These are phyloP conservation scores for Euwallacea fornicatus DNA, from an alignment of 1,140 invertebrate species.

Conservation along the genomic window DNA sequence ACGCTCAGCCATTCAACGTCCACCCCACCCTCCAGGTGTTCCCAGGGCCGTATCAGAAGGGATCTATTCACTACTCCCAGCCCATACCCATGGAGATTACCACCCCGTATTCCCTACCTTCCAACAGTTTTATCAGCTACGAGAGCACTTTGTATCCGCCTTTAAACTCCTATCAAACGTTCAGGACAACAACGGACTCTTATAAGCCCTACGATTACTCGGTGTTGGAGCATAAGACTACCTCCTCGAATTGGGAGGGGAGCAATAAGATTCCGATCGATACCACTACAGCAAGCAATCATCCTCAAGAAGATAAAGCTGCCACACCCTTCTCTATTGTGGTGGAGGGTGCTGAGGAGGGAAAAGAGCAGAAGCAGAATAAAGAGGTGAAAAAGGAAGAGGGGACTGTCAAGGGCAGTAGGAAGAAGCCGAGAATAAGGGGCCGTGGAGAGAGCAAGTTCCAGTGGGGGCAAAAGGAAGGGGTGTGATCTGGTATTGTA, in stretches of 20 bases:
- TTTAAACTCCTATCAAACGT: neutral
- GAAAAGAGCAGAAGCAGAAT: neutral
- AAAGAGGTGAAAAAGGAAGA: neutral
- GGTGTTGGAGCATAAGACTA: neutral
- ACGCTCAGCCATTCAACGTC: neutral
- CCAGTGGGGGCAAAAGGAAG: neutral
- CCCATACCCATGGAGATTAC: conserved; percentile 14
- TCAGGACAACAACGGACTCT: neutral
- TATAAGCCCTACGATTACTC: conserved; percentile 10
- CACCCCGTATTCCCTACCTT: conserved; percentile 4
- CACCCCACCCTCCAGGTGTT: neutral
- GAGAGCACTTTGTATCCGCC: conserved; percentile 14
- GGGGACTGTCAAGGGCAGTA: neutral
- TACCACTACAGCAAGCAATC: neutral
- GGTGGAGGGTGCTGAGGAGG: neutral
- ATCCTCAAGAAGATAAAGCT: neutral
- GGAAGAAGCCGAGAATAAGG: neutral
- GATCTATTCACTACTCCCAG: conserved; percentile 11
- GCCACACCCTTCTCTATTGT: conserved; percentile 10
- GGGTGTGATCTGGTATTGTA: too few relatives aligned
- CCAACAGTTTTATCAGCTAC: neutral
- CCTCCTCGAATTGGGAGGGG: too few relatives aligned
- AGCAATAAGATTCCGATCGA: neutral
- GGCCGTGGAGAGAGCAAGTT: conserved; percentile 2
- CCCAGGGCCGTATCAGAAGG: neutral